These are phyloP conservation scores for Dicranocentrus wangi DNA, from an alignment of 2,888 invertebrate genomes.

Conservation along the genomic window DNA sequence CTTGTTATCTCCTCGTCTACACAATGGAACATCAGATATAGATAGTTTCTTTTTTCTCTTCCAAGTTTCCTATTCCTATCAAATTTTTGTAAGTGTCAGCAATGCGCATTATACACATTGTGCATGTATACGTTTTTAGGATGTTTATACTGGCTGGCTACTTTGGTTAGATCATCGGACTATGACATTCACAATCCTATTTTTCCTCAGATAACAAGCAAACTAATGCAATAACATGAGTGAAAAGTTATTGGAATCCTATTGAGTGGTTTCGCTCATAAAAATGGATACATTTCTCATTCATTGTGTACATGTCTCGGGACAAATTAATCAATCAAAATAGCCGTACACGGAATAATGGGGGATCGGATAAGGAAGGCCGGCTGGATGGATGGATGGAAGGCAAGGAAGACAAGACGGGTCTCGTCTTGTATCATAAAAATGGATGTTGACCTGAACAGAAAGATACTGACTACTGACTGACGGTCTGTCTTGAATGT, in stretches of 20 bases:
- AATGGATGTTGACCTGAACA: background rate
- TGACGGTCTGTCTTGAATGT: background rate
- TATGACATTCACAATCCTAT: too few relatives aligned
- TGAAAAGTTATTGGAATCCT: background rate
- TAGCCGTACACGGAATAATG: background rate
- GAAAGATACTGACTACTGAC: background rate
- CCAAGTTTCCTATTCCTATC: background rate
- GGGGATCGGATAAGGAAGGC: background rate
- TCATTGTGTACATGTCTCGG: background rate
- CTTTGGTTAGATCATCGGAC: too few relatives aligned
- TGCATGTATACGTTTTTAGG: too few relatives aligned
- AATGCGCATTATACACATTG: too few relatives aligned
- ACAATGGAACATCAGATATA: conserved; percentile 6
- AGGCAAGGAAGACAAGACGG: background rate
- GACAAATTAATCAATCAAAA: background rate
- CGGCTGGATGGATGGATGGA: background rate
- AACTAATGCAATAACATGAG: background rate
- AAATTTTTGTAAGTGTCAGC: background rate
- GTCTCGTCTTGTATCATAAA: background rate
- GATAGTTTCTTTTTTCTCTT: too few relatives aligned
- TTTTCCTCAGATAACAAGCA: too few relatives aligned
- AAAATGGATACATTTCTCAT: background rate
- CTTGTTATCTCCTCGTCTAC: background rate
- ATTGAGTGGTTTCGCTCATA: background rate
- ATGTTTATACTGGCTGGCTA: too few relatives aligned